Percentiles rank a stretch among this genome's conserved stretches.
Conservation (phyloP, 2,113 vertebrate genomes). For the Coregonus clupeaformis region DNA sequence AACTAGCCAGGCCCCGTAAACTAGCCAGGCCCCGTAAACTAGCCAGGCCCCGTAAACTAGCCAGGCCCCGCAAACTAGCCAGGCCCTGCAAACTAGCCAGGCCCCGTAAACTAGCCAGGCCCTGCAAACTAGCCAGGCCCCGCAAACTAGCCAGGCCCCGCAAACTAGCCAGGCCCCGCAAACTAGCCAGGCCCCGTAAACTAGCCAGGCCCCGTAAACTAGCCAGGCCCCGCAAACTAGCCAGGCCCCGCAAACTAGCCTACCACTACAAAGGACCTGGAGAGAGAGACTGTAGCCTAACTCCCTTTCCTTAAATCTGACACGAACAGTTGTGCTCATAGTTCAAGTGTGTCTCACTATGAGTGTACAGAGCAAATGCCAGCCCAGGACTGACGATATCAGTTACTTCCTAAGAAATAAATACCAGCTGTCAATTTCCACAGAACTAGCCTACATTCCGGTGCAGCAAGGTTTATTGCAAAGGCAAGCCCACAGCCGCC, state of each 20-base stretch:
- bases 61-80: background rate
- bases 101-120: background rate
- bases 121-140: too few relatives aligned
- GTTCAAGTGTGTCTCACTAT: background rate
- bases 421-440: background rate
- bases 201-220: background rate
- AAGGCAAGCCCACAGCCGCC: too few relatives aligned
- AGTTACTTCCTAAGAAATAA: conserved; percentile 10
- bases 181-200: background rate
- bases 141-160: too few relatives aligned
- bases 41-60: too few relatives aligned
- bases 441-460: background rate
- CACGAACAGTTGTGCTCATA: background rate
- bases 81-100: background rate
- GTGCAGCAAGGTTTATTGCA: background rate
- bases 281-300: background rate
- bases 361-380: background rate
- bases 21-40: background rate
- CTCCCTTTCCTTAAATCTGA: background rate
- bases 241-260: background rate
- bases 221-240: too few relatives aligned
- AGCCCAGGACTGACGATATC: conserved; percentile 3
- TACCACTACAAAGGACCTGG: background rate
- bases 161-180: background rate
- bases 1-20: background rate